Evolutionary conservation across 2,888 invertebrate genomes (phyloP).

Genomic region (Aromia moschata): DNA sequence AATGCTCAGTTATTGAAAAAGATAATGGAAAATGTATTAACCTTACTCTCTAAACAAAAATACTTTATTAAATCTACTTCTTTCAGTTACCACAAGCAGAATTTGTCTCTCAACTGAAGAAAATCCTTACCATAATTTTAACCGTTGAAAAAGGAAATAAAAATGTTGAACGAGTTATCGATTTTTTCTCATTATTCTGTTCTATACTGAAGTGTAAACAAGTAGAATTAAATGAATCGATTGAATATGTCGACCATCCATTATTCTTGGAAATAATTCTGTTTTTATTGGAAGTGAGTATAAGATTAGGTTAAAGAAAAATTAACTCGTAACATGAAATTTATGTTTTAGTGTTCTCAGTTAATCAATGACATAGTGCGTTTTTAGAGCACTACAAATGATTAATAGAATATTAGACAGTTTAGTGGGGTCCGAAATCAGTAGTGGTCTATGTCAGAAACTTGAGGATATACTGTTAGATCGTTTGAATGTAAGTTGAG

Average conservation of each 20-base stretch:
- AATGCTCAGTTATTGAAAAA: slow-evolving; percentile 71
- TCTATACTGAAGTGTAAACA: slow-evolving; percentile 26
- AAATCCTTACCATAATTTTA: slow-evolving; percentile 24
- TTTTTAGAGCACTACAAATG: slow-evolving; percentile 80
- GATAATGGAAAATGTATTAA: slow-evolving; percentile 69
- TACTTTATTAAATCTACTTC: neutral
- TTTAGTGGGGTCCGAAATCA: slow-evolving; percentile 75
- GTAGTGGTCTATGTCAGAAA: slow-evolving; percentile 78
- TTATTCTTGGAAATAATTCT: slow-evolving; percentile 71
- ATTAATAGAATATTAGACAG: slow-evolving; percentile 78
- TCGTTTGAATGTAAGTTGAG: slow-evolving; percentile 64
- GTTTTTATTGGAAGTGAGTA: slow-evolving; percentile 69
- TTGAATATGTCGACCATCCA: slow-evolving; percentile 54
- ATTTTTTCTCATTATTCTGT: slow-evolving; percentile 38
- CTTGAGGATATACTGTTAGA: slow-evolving; percentile 76
- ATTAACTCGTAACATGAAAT: slow-evolving; percentile 12
- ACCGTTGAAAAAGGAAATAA: slow-evolving; percentile 16
- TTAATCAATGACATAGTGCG: slow-evolving; percentile 69
- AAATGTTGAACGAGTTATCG: slow-evolving; percentile 23
- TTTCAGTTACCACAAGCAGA: slow-evolving; percentile 29
- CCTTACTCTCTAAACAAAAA: neutral
- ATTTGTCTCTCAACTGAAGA: slow-evolving; percentile 24
- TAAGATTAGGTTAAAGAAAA: slow-evolving; percentile 36
- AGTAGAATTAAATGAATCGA: slow-evolving; percentile 58
- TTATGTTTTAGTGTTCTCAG: slow-evolving; percentile 59